Evolutionary conservation across 2,113 vertebrate species (phyloP).

Genomic region (Tichodroma muraria): DNA sequence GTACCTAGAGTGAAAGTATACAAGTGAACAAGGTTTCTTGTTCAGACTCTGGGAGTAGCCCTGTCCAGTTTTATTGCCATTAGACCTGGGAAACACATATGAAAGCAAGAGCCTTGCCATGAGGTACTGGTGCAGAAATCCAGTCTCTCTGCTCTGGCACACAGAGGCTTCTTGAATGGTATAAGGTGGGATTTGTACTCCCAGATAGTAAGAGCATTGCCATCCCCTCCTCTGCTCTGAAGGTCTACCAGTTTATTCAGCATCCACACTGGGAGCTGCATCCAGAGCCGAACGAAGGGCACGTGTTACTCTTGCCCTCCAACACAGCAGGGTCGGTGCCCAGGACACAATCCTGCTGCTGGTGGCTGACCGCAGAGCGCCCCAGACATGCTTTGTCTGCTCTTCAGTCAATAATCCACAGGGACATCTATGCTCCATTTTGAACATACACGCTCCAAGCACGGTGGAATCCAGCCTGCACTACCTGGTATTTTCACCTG

Average conservation of each 20-base stretch:
- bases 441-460: accelerated
- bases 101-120: background rate
- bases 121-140: background rate
- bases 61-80: background rate
- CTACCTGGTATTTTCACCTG: background rate
- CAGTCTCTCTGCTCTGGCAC: background rate
- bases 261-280: background rate
- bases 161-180: background rate
- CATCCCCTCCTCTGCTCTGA: background rate
- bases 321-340: background rate
- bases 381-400: background rate
- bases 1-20: background rate
- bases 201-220: background rate
- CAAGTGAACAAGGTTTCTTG: background rate
- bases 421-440: background rate
- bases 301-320: background rate
- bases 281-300: background rate
- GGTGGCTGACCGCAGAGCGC: background rate
- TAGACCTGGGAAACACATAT: background rate
- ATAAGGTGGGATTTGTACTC: background rate
- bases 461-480: background rate
- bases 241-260: background rate
- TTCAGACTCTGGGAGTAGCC: background rate
- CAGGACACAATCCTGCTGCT: background rate
- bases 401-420: background rate